Base-by-base conservation (phyloP, 2,113 vertebrate genomes). In the Gyps fulvus region DNA sequence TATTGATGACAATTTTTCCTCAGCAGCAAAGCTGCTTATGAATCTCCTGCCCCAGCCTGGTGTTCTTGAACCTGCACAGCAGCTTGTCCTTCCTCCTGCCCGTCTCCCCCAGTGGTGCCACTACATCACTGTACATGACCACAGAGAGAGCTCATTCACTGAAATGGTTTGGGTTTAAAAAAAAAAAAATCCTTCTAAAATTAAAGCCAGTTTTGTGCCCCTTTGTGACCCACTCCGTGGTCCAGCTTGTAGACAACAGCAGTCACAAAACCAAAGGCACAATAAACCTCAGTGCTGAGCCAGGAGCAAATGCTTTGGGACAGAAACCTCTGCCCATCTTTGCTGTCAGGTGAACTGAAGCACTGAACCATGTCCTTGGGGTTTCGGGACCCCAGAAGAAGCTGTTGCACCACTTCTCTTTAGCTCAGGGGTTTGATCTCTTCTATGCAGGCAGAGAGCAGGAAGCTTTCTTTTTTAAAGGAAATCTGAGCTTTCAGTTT, bases 401-500 rank as follows among this genome's bases (percentile, higher is more conserved):
- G 54, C 32, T 82, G 31, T 49, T 91, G 62, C 70, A 89, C 91
- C 54, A 59, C 29, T 77, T 95, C 89, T 91, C 50, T 73, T 94
- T 81, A 73, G 58, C 63, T 86, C 63, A 34, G 31, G 31, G 42
- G 8, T 85, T 88, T 95, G 93, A 93, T 97, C 77, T 95, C 87
- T 94, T 73, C 78, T 88, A 13, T 55, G 43, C 23, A 93, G 79
- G n/a, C 78, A 90, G 55, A 93, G 32, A 91, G 89, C 73, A 77
- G 93, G 89, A 95, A 95, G 55, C 71, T 85, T 93, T 80, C 78
- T 85, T 73, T 93, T 93, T 85, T 91, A 97, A 95, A 94, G 74
- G 93, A 97, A 96, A 97, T 94, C 43, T 61, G 89, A 97, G 91
- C 91, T 94, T 93, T 90, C 42, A 15, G 34, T 93, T 95, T 97